These are phyloP conservation scores for Orthosia cruda DNA, from an alignment of 2,888 invertebrate species.

Conservation along the genomic window DNA sequence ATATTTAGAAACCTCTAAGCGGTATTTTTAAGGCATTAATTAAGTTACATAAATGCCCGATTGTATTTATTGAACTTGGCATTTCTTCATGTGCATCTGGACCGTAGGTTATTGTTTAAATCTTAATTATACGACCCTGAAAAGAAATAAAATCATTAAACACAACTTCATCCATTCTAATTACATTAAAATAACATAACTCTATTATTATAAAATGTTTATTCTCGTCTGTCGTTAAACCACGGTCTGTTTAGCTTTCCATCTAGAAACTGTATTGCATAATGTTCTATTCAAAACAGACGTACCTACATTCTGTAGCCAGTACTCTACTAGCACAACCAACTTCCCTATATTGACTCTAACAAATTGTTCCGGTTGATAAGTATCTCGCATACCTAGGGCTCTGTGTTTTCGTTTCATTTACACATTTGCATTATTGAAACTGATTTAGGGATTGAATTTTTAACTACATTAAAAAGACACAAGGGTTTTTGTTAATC, in stretches of 20 bases:
- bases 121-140: too few relatives aligned
- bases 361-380: slow-evolving; percentile 16
- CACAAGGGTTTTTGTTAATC: too few relatives aligned
- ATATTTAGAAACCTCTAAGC: too few relatives aligned
- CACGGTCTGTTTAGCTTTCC: slow-evolving; percentile 6
- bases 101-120: too few relatives aligned
- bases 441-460: not conserved
- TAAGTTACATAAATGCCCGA: too few relatives aligned
- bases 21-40: too few relatives aligned
- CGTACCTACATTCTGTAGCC: slow-evolving; percentile 1
- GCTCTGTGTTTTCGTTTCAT: slow-evolving; percentile 24
- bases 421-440: slow-evolving; percentile 28
- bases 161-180: not conserved
- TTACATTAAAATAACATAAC: not conserved
- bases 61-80: too few relatives aligned
- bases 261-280: slow-evolving; percentile 13
- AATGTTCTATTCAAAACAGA: slow-evolving; percentile 30
- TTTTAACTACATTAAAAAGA: not conserved
- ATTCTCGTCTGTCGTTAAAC: not conserved
- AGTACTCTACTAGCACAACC: not conserved
- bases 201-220: slow-evolving; percentile 20
- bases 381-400: not conserved
- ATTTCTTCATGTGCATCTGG: too few relatives aligned
- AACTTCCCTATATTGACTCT: slow-evolving; percentile 17
- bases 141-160: not conserved